Evolutionary conservation across 1,140 invertebrate genomes (phyloP).

Genomic region (Andrena cerasifolii): DNA sequence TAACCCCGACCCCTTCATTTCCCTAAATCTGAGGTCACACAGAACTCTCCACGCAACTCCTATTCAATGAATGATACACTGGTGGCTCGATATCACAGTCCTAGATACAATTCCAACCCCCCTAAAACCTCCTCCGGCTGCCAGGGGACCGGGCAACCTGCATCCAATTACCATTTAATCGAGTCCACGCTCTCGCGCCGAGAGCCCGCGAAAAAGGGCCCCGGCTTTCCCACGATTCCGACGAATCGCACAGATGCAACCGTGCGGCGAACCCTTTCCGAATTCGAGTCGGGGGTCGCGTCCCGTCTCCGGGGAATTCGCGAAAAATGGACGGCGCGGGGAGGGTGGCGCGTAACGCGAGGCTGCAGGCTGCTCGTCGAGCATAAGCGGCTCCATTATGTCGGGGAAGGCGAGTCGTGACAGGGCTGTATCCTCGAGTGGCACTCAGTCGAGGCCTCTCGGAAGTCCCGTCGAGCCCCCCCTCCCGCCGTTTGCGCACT

Average conservation of each 20-base stretch:
- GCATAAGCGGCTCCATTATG: slow-evolving; percentile 51
- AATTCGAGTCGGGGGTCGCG: slow-evolving; percentile 16
- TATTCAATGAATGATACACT: too few relatives aligned
- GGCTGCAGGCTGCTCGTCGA: slow-evolving; percentile 13
- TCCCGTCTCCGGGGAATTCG: slow-evolving; percentile 52
- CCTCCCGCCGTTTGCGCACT: slow-evolving; percentile 1
- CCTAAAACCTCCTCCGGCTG: too few relatives aligned
- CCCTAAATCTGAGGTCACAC: too few relatives aligned
- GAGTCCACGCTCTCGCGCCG: background rate
- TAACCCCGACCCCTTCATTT: too few relatives aligned
- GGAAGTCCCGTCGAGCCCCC: background rate
- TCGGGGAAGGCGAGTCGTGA: slow-evolving; percentile 51
- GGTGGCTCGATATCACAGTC: background rate
- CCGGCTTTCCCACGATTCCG: slow-evolving; percentile 57
- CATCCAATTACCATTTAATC: background rate
- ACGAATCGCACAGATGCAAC: slow-evolving; percentile 58
- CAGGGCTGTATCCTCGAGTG: slow-evolving; percentile 46
- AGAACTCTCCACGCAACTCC: too few relatives aligned
- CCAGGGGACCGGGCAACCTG: background rate
- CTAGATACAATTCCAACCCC: too few relatives aligned
- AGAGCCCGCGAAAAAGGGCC: background rate
- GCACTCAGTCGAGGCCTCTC: slow-evolving; percentile 31
- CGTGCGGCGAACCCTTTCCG: slow-evolving; percentile 45
- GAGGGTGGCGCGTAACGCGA: slow-evolving; percentile 41
- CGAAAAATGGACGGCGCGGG: slow-evolving; percentile 39